Evolutionary conservation across 2,888 invertebrate species (phyloP).

Genomic region (Pristionchus arcanus): DNA sequence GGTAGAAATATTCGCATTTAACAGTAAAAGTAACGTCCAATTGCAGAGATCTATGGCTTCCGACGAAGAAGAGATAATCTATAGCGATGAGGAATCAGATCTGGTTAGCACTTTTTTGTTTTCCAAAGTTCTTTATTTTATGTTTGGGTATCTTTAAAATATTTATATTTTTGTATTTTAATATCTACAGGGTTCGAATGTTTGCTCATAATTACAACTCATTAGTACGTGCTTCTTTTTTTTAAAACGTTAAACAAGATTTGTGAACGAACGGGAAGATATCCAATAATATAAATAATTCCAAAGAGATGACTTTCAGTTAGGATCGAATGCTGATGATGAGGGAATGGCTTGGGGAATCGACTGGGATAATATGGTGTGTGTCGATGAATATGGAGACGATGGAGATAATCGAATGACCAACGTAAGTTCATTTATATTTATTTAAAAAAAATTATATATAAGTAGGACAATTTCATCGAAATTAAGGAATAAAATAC

Average conservation of each 20-base stretch:
- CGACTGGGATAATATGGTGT: slow-evolving; percentile 58
- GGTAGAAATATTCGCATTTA: too few relatives aligned
- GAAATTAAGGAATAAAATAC: not conserved
- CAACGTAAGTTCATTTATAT: not conserved
- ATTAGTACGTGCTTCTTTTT: too few relatives aligned
- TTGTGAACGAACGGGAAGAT: too few relatives aligned
- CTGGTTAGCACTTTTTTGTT: not conserved
- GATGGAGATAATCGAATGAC: slow-evolving; percentile 35
- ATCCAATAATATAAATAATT: too few relatives aligned
- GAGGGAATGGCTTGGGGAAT: not conserved
- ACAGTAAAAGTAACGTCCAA: too few relatives aligned
- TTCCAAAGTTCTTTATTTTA: not conserved
- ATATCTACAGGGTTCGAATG: too few relatives aligned
- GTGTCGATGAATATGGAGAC: slow-evolving; percentile 59
- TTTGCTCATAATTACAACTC: too few relatives aligned
- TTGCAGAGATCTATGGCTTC: not conserved
- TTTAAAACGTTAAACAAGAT: not conserved
- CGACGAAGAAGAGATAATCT: slow-evolving; percentile 37
- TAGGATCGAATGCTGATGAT: not conserved
- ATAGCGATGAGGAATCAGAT: slow-evolving; percentile 37
- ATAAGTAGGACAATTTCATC: too few relatives aligned
- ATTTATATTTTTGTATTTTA: too few relatives aligned
- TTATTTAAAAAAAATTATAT: not conserved
- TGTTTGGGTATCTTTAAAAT: not conserved
- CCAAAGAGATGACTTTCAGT: not conserved